phyloP scores from a whole-genome alignment of 2,797 vertebrate species.

The Sebastes itinus region DNA sequence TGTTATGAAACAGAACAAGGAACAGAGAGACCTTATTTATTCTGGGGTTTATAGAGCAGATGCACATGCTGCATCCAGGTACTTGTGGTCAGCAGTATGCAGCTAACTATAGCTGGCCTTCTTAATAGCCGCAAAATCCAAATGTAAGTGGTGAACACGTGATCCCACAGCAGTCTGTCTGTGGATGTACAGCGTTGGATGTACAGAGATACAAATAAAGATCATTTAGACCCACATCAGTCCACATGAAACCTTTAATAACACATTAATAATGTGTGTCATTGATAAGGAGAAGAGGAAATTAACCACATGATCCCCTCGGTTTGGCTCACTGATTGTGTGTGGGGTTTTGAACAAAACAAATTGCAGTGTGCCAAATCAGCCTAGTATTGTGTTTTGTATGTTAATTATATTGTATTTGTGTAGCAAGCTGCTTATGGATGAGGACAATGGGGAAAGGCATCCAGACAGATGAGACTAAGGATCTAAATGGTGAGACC shows the following conservation, averaged over 20 bases:
- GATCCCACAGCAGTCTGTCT: background rate
- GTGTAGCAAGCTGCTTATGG: background rate
- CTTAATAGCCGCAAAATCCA: background rate
- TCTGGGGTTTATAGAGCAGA: conserved; percentile 6
- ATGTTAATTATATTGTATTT: background rate
- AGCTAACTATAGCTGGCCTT: background rate
- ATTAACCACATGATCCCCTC: background rate
- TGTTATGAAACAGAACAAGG: conserved; percentile 54
- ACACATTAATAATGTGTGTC: background rate
- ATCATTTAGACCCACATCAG: background rate
- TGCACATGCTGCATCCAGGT: conserved; percentile 21
- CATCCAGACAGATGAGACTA: background rate
- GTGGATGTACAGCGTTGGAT: background rate
- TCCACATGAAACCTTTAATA: background rate
- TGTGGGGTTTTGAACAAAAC: background rate
- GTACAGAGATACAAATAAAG: background rate
- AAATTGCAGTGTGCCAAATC: background rate
- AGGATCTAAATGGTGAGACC: background rate
- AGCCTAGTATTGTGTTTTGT: background rate
- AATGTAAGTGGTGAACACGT: background rate
- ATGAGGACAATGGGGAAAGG: background rate
- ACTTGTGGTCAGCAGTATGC: conserved; percentile 10
- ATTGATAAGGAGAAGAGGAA: background rate
- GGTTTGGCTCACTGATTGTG: background rate
- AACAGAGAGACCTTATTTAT: conserved; percentile 45